These are phyloP conservation scores for Zoanthus gigantus DNA, from an alignment of 92 coral and sea anemone species.

Conservation along the genomic window DNA sequence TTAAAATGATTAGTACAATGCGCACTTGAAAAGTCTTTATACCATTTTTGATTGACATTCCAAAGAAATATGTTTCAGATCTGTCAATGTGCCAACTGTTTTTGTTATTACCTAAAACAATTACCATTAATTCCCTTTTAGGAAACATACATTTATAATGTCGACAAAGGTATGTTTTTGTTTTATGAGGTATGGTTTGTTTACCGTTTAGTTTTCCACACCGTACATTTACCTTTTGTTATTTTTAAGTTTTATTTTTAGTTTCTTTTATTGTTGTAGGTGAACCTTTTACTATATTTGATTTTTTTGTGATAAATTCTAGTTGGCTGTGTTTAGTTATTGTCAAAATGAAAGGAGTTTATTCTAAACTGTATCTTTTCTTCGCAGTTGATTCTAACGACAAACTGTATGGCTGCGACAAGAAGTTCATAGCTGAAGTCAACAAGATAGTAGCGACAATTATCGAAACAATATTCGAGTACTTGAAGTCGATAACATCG, in stretches of 20 bases:
- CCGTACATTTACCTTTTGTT: neutral
- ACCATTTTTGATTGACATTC: too few relatives aligned
- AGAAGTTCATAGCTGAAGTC: conserved; percentile 91
- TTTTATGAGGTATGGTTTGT: neutral
- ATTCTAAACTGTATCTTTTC: neutral
- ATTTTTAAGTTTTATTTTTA: neutral
- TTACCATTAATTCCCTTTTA: neutral
- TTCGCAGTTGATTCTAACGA: conserved; percentile 93
- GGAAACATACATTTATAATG: conserved; percentile 77
- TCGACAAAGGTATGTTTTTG: conserved; percentile 84
- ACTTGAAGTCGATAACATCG: conserved; percentile 77
- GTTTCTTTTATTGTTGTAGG: neutral
- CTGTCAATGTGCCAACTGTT: too few relatives aligned
- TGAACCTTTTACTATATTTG: neutral
- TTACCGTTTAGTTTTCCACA: neutral
- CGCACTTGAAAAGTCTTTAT: too few relatives aligned
- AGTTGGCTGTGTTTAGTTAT: neutral
- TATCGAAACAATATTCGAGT: conserved; percentile 83
- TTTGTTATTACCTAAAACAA: too few relatives aligned
- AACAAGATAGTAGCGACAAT: conserved; percentile 80
- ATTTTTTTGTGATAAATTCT: neutral
- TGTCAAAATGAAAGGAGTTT: neutral
- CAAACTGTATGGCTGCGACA: conserved; percentile 90
- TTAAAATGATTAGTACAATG: too few relatives aligned
- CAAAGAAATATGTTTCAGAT: too few relatives aligned